Evolutionary conservation across 2,888 invertebrate genomes (phyloP).

Genomic region (Achlya flavicornis): DNA sequence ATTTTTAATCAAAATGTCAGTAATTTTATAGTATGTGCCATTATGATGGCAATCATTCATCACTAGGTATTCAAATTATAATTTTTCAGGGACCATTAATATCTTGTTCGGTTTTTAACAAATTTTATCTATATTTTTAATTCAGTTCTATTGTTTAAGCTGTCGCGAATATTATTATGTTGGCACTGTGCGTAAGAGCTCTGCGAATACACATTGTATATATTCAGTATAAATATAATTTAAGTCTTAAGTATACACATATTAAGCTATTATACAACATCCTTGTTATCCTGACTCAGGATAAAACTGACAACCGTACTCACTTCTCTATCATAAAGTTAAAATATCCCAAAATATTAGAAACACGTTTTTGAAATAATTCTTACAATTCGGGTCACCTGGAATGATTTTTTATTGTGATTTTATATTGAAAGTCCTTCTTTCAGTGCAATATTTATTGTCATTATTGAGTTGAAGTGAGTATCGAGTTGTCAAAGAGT

Average conservation of each 20-base stretch:
- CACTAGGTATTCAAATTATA: not conserved
- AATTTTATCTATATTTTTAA: not conserved
- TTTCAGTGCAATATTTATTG: not conserved
- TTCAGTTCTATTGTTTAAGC: not conserved
- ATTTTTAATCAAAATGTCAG: not conserved
- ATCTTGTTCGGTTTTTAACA: not conserved
- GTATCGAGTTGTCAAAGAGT: constrained; percentile 3
- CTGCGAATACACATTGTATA: constrained; percentile 17
- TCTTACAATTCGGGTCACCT: no score
- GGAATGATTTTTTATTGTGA: not conserved
- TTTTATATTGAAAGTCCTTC: not conserved
- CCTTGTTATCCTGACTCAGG: not conserved
- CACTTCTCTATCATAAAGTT: not conserved
- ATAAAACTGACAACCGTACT: constrained; percentile 1
- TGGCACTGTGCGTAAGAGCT: constrained; percentile 15
- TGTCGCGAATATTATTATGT: constrained; percentile 15
- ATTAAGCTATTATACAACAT: not conserved
- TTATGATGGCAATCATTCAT: not conserved
- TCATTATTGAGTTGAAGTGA: not conserved
- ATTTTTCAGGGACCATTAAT: not conserved
- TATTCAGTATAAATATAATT: not conserved
- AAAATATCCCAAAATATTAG: not conserved
- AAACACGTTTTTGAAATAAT: not conserved
- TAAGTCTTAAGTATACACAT: not conserved
- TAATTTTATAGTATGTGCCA: not conserved